Evolutionary conservation across 2,113 vertebrate species (phyloP).

Genomic region (Gnathonemus echidnorhynchus): DNA sequence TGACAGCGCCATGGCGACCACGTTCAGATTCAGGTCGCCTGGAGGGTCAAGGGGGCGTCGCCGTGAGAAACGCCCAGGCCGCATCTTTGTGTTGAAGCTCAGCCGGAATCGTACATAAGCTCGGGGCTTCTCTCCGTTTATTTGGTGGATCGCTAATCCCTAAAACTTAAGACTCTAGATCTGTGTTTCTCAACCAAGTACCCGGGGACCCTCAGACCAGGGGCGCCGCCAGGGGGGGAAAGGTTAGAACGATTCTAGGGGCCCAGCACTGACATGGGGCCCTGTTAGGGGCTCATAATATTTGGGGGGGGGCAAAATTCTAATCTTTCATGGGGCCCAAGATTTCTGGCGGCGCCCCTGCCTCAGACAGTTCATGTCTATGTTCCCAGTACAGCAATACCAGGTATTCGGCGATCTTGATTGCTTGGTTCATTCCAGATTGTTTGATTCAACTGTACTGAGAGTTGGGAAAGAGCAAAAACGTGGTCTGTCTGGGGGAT

Average conservation of each 20-base stretch:
- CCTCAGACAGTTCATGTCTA: not conserved
- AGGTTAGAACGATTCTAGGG: too few relatives aligned
- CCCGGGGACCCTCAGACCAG: not conserved
- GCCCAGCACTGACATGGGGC: too few relatives aligned
- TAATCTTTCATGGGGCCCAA: too few relatives aligned
- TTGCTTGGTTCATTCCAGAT: not conserved
- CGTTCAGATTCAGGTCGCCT: conserved; percentile 97
- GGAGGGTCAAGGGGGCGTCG: not conserved
- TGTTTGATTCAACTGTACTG: not conserved
- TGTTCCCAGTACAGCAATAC: not conserved
- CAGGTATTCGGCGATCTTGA: not conserved
- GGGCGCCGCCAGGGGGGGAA: too few relatives aligned
- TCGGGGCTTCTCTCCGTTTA: not conserved
- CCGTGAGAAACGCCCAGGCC: not conserved
- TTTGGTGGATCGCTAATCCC: not conserved
- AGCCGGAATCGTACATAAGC: not conserved
- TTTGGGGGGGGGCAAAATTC: too few relatives aligned
- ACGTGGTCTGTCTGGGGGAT: not conserved
- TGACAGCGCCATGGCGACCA: conserved; percentile 95
- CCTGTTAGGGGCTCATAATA: too few relatives aligned
- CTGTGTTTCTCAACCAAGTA: not conserved
- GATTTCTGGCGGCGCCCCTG: too few relatives aligned
- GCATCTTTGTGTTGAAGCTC: not conserved
- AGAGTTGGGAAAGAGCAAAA: not conserved
- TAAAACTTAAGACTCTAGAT: not conserved